These are phyloP conservation scores for Tipula helvola DNA, from an alignment of 2,888 invertebrate species.

Conservation along the genomic window DNA sequence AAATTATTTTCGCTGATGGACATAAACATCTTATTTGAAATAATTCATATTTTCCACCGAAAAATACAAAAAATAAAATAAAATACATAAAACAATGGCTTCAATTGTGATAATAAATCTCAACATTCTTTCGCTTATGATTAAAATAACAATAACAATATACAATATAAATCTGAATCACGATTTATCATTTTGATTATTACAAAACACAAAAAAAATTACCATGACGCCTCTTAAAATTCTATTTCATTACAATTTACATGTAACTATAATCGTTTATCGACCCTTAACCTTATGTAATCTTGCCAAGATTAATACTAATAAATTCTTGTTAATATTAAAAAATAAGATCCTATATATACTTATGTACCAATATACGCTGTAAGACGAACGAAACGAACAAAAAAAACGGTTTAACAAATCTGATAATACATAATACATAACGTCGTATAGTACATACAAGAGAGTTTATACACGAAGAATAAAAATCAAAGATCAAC, in stretches of 20 bases:
- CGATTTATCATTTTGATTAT: not conserved
- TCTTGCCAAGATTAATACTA: not conserved
- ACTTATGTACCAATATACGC: not conserved
- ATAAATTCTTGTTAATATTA: slow-evolving; percentile 4
- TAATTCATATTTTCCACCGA: not conserved
- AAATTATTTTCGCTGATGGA: not conserved
- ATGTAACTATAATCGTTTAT: not conserved
- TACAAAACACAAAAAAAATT: not conserved
- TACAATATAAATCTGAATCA: not conserved
- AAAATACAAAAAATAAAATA: not conserved
- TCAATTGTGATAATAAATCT: not conserved
- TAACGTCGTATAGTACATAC: not conserved
- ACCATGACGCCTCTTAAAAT: slow-evolving; percentile 4
- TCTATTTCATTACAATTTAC: not conserved
- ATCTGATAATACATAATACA: not conserved
- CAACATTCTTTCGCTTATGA: not conserved
- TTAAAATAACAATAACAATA: not conserved
- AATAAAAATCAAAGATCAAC: not conserved
- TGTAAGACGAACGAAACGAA: not conserved
- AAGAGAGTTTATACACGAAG: not conserved
- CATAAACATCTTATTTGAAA: not conserved
- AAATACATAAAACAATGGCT: not conserved
- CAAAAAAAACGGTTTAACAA: not conserved
- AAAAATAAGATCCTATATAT: not conserved
- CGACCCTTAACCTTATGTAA: not conserved